Conservation (phyloP, 2,113 vertebrate species). For the Pipa parva region DNA sequence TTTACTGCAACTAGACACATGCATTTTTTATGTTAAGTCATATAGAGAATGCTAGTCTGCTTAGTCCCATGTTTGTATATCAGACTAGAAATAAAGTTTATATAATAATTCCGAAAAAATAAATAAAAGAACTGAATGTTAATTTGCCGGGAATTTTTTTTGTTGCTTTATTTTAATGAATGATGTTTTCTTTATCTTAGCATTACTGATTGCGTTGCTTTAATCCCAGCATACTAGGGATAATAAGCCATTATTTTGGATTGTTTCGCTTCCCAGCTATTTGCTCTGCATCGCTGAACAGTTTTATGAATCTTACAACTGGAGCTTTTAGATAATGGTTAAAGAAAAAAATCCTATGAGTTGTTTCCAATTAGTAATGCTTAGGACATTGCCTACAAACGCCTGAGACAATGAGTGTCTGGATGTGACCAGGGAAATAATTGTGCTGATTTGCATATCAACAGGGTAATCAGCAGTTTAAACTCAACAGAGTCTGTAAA, state of each 20-base stretch:
- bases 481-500: neutral
- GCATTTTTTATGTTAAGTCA: too few relatives aligned
- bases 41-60: too few relatives aligned
- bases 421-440: neutral
- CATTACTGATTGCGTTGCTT: neutral
- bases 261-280: neutral
- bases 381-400: neutral
- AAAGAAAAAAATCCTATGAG: neutral
- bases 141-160: too few relatives aligned
- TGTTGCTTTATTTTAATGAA: too few relatives aligned
- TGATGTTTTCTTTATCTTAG: too few relatives aligned
- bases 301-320: neutral
- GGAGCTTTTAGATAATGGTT: neutral
- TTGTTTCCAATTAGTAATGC: slow-evolving; percentile 1
- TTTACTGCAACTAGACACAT: too few relatives aligned
- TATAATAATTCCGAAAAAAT: too few relatives aligned
- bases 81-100: too few relatives aligned
- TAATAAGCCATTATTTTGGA: neutral
- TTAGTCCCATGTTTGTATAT: too few relatives aligned
- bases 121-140: too few relatives aligned
- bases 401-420: neutral
- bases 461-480: slow-evolving; percentile 5
- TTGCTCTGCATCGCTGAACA: neutral
- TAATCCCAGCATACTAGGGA: neutral
- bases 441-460: neutral